These are phyloP conservation scores for Ophion costatus DNA, from an alignment of 2,888 invertebrate genomes.

Conservation along the genomic window DNA sequence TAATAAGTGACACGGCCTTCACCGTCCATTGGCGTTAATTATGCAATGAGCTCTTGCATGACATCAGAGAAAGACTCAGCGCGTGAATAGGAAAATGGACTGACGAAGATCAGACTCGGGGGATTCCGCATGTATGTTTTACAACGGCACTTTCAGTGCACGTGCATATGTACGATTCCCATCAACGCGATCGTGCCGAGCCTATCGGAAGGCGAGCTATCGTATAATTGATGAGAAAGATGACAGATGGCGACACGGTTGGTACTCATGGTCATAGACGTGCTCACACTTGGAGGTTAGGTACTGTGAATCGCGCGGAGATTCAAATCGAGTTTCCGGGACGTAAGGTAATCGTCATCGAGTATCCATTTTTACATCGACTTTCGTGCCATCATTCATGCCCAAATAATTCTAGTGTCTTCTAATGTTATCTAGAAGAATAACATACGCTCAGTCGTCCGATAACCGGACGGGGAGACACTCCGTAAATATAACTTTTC, in stretches of 20 bases:
- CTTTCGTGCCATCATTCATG: background rate
- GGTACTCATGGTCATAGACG: background rate
- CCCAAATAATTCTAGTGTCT: background rate
- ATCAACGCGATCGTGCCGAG: background rate
- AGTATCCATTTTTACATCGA: background rate
- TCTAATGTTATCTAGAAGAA: no score
- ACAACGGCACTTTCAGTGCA: slow-evolving; percentile 23
- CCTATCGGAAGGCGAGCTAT: background rate
- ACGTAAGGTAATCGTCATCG: background rate
- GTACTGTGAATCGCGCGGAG: background rate
- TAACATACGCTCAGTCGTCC: no score
- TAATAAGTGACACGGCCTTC: slow-evolving; percentile 77
- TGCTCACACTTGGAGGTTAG: background rate
- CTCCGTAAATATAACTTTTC: no score
- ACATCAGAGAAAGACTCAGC: slow-evolving; percentile 73
- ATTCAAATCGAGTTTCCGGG: background rate
- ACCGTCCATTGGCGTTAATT: slow-evolving; percentile 78
- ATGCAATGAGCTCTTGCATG: slow-evolving; percentile 76
- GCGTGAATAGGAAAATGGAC: slow-evolving; percentile 40
- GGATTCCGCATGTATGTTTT: slow-evolving; percentile 74
- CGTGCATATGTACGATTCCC: background rate
- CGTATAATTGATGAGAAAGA: slow-evolving; percentile 8
- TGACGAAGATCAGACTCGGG: slow-evolving; percentile 62
- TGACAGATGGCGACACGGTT: background rate
- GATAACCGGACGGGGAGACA: no score